Evolutionary conservation across 2,888 invertebrate genomes (phyloP).

Genomic region (Taenaris catops): DNA sequence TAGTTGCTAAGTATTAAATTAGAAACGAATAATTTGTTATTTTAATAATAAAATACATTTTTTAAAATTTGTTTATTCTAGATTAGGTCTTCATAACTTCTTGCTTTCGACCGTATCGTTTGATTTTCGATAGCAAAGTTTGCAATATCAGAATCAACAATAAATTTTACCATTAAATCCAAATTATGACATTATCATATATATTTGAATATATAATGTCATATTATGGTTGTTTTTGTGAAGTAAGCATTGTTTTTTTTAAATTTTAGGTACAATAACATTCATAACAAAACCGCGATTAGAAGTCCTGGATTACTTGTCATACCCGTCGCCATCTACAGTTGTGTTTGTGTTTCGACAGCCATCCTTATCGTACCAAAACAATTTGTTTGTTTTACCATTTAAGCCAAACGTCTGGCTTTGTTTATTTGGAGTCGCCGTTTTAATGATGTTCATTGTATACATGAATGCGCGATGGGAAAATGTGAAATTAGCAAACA

Average conservation of each 20-base stretch:
- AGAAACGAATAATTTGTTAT: too few species aligned
- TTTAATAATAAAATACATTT: too few species aligned
- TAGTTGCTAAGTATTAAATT: too few species aligned
- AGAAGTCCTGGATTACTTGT: conserved; percentile 59
- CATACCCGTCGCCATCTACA: conserved; percentile 49
- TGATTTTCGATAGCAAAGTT: too few species aligned
- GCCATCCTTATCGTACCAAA: conserved; percentile 82
- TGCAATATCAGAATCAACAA: too few species aligned
- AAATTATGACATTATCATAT: too few species aligned
- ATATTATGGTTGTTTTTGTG: too few species aligned
- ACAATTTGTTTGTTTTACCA: conserved; percentile 82
- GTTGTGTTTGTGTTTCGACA: conserved; percentile 81
- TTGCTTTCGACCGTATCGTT: not conserved
- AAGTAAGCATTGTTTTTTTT: too few species aligned
- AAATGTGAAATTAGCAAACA: conserved; percentile 25
- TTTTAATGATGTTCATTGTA: conserved; percentile 38
- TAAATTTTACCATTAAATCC: too few species aligned
- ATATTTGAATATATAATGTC: too few species aligned
- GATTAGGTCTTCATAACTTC: too few species aligned
- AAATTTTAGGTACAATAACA: conserved; percentile 40
- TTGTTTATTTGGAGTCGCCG: conserved; percentile 60
- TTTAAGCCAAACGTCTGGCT: conserved; percentile 82
- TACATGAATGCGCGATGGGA: conserved; percentile 54
- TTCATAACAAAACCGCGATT: conserved; percentile 38
- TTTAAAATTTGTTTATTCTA: too few species aligned